A percentile compares a stretch with the other conserved stretches of the same genome.
phyloP scores from a whole-genome alignment of 2,797 vertebrate species.

The Pteronotus mesoamericanus region DNA sequence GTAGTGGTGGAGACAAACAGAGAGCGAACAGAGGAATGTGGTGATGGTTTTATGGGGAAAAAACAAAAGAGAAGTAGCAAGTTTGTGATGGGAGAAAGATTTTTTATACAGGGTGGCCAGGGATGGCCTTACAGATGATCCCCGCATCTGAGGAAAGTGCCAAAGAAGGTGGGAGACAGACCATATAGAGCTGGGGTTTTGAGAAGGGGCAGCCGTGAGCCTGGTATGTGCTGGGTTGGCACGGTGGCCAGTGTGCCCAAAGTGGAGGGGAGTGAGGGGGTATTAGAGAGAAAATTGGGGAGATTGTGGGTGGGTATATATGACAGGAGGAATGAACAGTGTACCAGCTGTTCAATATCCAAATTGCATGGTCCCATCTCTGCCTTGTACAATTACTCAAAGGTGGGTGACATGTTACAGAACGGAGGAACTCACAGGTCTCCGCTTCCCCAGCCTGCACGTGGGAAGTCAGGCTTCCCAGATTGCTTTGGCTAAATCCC shows the following conservation, averaged over 20 bases:
- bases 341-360: background rate
- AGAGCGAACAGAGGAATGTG: background rate
- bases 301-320: background rate
- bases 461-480: background rate
- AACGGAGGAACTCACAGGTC: background rate
- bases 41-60: background rate
- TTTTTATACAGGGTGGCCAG: background rate
- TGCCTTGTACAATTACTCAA: background rate
- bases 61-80: background rate
- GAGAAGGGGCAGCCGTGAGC: background rate
- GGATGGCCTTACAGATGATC: background rate
- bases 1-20: background rate
- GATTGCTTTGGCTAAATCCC: background rate
- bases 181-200: background rate
- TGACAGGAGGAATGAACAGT: too few species aligned
- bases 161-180: background rate
- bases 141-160: background rate
- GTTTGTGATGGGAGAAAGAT: background rate
- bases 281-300: background rate
- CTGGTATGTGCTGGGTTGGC: too few species aligned
- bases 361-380: background rate
- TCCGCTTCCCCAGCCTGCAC: background rate
- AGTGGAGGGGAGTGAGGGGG: background rate
- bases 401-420: background rate
- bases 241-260: background rate